phyloP scores from a whole-genome alignment of 2,888 invertebrate genomes.

The Drosophila pullipes region DNA sequence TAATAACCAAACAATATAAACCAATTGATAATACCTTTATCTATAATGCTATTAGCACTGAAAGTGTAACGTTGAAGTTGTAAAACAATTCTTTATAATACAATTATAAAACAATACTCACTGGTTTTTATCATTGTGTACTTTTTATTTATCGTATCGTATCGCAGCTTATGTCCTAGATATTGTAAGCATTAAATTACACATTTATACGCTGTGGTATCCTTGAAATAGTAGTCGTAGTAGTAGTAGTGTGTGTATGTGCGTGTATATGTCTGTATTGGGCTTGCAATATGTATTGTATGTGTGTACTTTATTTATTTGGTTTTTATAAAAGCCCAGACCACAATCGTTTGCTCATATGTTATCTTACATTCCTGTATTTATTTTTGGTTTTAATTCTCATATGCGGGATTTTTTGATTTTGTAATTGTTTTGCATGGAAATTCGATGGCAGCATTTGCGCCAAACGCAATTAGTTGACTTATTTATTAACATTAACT shows the following conservation, averaged over 20 bases:
- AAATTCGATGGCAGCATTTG: slow-evolving; percentile 73
- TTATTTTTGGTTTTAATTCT: slow-evolving; percentile 31
- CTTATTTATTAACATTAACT: slow-evolving; percentile 62
- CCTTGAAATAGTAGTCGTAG: slow-evolving; percentile 40
- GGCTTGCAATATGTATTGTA: slow-evolving; percentile 30
- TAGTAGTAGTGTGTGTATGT: slow-evolving; percentile 10
- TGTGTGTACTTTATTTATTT: slow-evolving; percentile 17
- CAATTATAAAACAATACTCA: slow-evolving; percentile 23
- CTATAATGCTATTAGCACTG: slow-evolving; percentile 96
- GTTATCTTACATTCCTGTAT: slow-evolving; percentile 71
- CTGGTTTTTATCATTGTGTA: slow-evolving; percentile 37
- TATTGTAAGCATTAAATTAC: slow-evolving; percentile 60
- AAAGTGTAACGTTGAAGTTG: slow-evolving; percentile 92
- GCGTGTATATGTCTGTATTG: slow-evolving; percentile 19
- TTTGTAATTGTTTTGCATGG: slow-evolving; percentile 46
- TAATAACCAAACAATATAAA: slow-evolving; percentile 97
- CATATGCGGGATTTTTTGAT: slow-evolving; percentile 5
- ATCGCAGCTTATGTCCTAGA: slow-evolving; percentile 52
- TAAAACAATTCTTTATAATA: slow-evolving; percentile 84
- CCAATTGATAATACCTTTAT: slow-evolving; percentile 98
- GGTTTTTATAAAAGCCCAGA: slow-evolving; percentile 49
- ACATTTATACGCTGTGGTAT: slow-evolving; percentile 48
- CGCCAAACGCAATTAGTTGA: slow-evolving; percentile 44
- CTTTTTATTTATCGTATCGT: slow-evolving; percentile 56
- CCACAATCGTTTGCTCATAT: slow-evolving; percentile 34